These are phyloP conservation scores for Sciurus carolinensis DNA, from an alignment of 2,797 vertebrate genomes.

Conservation along the genomic window DNA sequence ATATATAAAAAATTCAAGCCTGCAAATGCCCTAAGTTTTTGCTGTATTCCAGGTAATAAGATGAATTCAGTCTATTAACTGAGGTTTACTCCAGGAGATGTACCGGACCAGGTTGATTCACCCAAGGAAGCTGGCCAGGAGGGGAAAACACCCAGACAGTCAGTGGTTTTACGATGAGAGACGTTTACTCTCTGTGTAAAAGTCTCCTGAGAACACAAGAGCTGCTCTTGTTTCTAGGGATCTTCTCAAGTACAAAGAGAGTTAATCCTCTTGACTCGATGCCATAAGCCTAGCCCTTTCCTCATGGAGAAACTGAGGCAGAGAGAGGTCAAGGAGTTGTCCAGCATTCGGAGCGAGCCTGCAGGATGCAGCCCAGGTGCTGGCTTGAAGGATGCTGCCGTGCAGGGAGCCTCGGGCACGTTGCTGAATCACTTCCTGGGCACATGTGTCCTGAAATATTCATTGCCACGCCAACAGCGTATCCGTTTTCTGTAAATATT, in stretches of 20 bases:
- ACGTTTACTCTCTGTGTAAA: neutral
- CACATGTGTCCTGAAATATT: too few relatives aligned
- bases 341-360: too few relatives aligned
- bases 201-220: neutral
- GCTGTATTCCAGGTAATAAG: neutral
- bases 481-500: neutral
- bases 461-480: neutral
- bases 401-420: accelerated
- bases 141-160: neutral
- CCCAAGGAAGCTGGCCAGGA: accelerated
- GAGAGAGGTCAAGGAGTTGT: neutral
- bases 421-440: neutral
- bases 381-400: too few relatives aligned
- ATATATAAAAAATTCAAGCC: neutral
- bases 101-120: neutral
- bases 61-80: neutral
- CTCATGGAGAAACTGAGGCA: neutral
- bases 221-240: neutral
- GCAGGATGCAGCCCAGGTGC: neutral
- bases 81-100: neutral
- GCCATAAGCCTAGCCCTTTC: too few relatives aligned
- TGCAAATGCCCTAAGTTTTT: neutral
- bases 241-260: neutral
- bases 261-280: neutral
- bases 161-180: neutral